Evolutionary conservation across 2,888 invertebrate species (phyloP), one percentile per base, ranked within the genome.

Genomic region (Nomada ruficornis): DNA sequence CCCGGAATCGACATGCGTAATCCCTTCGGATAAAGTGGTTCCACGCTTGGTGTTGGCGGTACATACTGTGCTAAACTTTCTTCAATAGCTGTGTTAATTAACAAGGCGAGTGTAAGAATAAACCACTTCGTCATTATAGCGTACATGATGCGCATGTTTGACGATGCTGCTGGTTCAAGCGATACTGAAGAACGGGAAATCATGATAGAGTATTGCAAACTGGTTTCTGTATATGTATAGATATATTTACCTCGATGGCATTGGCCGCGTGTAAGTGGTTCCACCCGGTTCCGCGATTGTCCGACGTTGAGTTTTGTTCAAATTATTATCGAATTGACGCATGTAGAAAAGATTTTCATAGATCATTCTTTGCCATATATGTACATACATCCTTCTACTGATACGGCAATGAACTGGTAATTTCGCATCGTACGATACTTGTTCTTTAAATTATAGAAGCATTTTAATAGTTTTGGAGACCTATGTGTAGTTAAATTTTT

Each of bases 1-100:
- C 96, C 95, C 90, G 96, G 96, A 59, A 96, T 95, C 0, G 96
- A 95, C 0, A 96, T 95, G 64, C 95, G 94, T 0, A 96, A 90
- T 76, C 96, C 96, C 90, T 92, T 94, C 0, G 96, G 96, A 85
- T 94, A 94, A 52, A 96, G 94, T 2, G 95, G 95, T 90, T 96
- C 95, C 1, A 96, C 93, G 75, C 94, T 95, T 0, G 96, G 83
- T 10, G 15, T 9, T 9, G 87, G 84, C 54, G 87, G 87, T 0
- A 7, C 18, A 47, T 81, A 88, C 65, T 26, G 59, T 0, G 59
- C 59, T 2, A 13, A 20, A 15, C 44, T 77, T 13, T 55, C 55
- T 18, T 55, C 20, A 11, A 69, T 9, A n/a, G 42, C 0, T 23
- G 55, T 20, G 5, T 7, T 7, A n/a, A 64, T 26, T 2, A 79